Conservation (phyloP, 2,888 invertebrate species). For the Cerastoderma edule region DNA sequence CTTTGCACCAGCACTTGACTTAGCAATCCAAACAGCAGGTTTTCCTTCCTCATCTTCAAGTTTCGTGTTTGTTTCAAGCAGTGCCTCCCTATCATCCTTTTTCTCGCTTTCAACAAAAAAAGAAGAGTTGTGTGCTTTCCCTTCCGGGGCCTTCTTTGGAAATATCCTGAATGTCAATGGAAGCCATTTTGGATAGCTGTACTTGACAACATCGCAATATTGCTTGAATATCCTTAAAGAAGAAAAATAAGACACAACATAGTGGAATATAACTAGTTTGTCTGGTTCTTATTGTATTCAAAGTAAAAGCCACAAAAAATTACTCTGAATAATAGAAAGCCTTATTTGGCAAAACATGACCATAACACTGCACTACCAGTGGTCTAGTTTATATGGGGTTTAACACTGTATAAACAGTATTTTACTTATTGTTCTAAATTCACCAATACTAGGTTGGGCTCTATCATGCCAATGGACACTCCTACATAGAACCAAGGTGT, state of each 20-base stretch:
- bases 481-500: too few species aligned
- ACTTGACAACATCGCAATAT: constrained; percentile 59
- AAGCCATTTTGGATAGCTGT: constrained; percentile 66
- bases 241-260: background rate
- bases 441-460: too few species aligned
- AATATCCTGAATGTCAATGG: constrained; percentile 68
- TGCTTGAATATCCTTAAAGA: constrained; percentile 67
- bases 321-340: too few species aligned
- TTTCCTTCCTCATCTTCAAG: constrained; percentile 47
- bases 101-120: constrained; percentile 44
- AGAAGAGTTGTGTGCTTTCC: constrained; percentile 28
- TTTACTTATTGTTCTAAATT: too few species aligned
- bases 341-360: too few species aligned
- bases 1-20: constrained; percentile 71
- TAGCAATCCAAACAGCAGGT: constrained; percentile 70
- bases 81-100: constrained; percentile 67
- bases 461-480: too few species aligned
- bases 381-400: too few species aligned
- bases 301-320: background rate
- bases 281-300: background rate
- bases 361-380: too few species aligned
- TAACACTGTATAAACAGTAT: too few species aligned
- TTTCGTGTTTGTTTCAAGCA: constrained; percentile 45
- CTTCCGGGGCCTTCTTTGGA: constrained; percentile 59
- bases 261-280: background rate